These are phyloP conservation scores for Scaptomyza hsui DNA, from an alignment of 1,140 invertebrate genomes.

Conservation along the genomic window DNA sequence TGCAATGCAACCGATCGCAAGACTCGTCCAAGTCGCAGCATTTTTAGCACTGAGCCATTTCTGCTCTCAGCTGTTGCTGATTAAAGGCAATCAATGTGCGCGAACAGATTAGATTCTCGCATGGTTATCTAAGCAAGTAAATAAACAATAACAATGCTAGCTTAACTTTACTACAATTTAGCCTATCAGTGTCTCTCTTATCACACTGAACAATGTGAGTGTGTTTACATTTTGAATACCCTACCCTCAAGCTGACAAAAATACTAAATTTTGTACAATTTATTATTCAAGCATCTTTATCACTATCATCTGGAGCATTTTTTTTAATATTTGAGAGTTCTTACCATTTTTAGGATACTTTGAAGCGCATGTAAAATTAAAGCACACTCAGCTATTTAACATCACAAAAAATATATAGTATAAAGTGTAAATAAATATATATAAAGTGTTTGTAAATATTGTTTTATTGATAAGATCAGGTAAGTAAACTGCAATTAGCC, in stretches of 20 bases:
- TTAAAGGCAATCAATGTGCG: conserved; percentile 32
- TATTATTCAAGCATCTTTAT: too few relatives aligned
- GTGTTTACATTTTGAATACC: background rate
- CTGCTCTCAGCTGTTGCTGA: conserved; percentile 1
- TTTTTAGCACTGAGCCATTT: conserved; percentile 54
- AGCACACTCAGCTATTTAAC: background rate
- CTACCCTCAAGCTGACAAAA: background rate
- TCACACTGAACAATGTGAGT: too few relatives aligned
- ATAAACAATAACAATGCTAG: conserved; percentile 30
- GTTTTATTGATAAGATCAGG: conserved; percentile 22
- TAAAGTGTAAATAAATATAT: background rate
- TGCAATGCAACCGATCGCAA: conserved; percentile 27
- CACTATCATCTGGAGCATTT: too few relatives aligned
- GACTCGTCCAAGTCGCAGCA: conserved; percentile 56
- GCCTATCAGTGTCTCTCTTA: conserved; percentile 15
- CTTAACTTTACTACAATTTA: conserved; percentile 31
- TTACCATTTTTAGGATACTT: too few relatives aligned
- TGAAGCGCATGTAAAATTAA: background rate
- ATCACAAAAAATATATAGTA: background rate
- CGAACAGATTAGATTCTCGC: conserved; percentile 60
- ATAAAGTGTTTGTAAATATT: too few relatives aligned
- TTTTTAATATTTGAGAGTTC: too few relatives aligned
- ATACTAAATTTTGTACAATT: too few relatives aligned
- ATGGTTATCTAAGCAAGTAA: conserved; percentile 30
- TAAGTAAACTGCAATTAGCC: conserved; percentile 16